phyloP scores from a whole-genome alignment of 2,888 invertebrate genomes.

The Frankliniella fusca region DNA sequence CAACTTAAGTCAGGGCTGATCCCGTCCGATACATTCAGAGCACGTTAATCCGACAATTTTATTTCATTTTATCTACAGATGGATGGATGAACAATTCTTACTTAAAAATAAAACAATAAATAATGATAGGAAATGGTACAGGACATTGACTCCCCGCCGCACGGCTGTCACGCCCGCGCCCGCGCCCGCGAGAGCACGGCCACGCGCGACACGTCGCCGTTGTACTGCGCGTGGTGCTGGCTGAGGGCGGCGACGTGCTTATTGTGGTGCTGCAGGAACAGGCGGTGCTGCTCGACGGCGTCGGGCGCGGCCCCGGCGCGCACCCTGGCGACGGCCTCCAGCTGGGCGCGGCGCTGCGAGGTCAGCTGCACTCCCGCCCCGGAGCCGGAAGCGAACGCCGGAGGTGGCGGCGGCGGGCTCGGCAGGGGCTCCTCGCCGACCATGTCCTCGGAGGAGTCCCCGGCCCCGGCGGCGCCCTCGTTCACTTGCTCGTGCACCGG shows the following conservation, averaged over 20 bases:
- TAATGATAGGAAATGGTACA: not conserved
- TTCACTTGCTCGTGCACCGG: not conserved
- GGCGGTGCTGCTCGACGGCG: not conserved
- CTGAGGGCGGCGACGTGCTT: slow-evolving; percentile 15
- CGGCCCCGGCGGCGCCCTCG: not conserved
- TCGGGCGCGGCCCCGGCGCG: not conserved
- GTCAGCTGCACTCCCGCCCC: not conserved
- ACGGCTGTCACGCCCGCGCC: not conserved
- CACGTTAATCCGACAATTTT: not conserved
- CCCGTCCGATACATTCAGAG: not conserved
- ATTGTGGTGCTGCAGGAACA: slow-evolving; percentile 22
- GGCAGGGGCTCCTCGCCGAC: not conserved
- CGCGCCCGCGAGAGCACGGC: not conserved
- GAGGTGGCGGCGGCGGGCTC: not conserved
- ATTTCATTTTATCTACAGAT: not conserved
- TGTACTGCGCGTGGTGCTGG: not conserved
- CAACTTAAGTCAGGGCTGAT: too few species aligned
- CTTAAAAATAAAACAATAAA: not conserved
- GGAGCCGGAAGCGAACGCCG: too few species aligned
- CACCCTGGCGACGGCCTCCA: slow-evolving; percentile 6
- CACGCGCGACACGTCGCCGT: slow-evolving; percentile 14
- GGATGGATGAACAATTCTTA: too few species aligned
- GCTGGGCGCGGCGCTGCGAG: slow-evolving; percentile 5
- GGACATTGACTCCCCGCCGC: not conserved
- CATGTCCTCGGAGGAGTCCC: not conserved